phyloP scores from a whole-genome alignment of 2,797 vertebrate species.

The Limnodromus scolopaceus region DNA sequence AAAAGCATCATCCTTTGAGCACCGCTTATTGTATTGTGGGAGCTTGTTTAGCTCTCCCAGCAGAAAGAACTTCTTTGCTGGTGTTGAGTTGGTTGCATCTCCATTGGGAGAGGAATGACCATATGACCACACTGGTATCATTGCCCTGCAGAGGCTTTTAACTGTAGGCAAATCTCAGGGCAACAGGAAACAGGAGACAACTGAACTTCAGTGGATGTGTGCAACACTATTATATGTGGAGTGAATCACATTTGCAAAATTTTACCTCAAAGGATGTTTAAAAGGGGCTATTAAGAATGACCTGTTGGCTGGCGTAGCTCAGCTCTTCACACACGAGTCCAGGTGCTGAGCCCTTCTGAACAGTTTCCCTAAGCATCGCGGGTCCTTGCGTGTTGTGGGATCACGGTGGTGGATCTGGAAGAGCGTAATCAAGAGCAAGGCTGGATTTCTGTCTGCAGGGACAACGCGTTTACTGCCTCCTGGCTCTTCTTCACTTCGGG shows the following conservation, averaged over 20 bases:
- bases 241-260: neutral
- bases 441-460: neutral
- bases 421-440: neutral
- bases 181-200: neutral
- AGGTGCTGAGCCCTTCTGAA: neutral
- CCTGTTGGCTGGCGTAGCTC: neutral
- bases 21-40: neutral
- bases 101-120: neutral
- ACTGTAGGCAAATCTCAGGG: neutral
- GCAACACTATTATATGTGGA: neutral
- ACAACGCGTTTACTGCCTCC: neutral
- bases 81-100: neutral
- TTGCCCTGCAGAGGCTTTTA: neutral
- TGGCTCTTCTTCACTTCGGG: neutral
- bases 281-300: neutral
- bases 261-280: neutral
- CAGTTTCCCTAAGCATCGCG: neutral
- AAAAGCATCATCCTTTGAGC: neutral
- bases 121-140: fast-evolving
- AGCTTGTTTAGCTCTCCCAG: neutral
- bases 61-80: neutral
- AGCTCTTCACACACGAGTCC: neutral
- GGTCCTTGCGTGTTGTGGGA: neutral
- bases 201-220: neutral
- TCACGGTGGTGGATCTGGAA: neutral